phyloP scores from a whole-genome alignment of 2,797 vertebrate genomes.

The Sebastes kiyomatsui region DNA sequence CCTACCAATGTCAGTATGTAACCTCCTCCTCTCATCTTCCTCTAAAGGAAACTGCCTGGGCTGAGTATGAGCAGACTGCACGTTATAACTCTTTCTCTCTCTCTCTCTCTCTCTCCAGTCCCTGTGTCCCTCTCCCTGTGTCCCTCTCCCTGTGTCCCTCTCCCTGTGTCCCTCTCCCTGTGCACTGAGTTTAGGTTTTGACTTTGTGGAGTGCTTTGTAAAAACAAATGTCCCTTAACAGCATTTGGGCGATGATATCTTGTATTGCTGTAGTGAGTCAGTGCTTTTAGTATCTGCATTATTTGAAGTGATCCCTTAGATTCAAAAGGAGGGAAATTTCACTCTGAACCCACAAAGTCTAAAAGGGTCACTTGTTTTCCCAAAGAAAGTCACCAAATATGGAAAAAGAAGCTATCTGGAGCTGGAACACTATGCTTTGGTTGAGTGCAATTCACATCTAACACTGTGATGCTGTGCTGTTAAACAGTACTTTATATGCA shows the following conservation, averaged over 20 bases:
- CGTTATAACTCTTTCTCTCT: background rate
- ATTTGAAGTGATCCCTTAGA: background rate
- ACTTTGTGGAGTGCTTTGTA: background rate
- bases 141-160: background rate
- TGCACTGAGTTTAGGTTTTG: background rate
- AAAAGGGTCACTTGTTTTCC: background rate
- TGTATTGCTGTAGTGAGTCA: background rate
- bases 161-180: background rate
- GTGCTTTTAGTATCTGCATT: background rate
- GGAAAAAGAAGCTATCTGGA: background rate
- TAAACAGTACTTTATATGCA: background rate
- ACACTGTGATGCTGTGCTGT: background rate
- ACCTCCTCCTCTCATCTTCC: conserved; percentile 32
- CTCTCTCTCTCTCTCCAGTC: background rate
- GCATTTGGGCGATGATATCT: background rate
- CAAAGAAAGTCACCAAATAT: conserved; percentile 1
- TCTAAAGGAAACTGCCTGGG: conserved; percentile 23
- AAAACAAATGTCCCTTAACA: background rate
- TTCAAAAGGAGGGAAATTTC: background rate
- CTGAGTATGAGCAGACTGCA: conserved; percentile 17
- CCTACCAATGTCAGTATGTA: conserved; percentile 3
- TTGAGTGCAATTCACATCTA: background rate
- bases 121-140: background rate
- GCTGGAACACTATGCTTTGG: background rate
- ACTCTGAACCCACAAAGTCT: background rate